Evolutionary conservation across 1,140 invertebrate species (phyloP).

Genomic region (Diuraphis noxia): DNA sequence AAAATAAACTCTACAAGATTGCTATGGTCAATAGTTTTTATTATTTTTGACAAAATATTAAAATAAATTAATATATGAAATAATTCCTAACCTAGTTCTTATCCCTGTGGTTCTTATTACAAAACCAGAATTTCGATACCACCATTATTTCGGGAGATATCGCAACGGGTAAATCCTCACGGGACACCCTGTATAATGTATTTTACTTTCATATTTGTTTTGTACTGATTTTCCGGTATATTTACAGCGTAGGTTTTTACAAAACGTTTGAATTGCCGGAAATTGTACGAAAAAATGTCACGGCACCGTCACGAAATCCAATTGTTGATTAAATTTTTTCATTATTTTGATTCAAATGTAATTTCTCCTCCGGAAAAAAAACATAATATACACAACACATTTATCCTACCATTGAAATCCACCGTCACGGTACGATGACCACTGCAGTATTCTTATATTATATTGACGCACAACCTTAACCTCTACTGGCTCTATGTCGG

Average conservation of each 20-base stretch:
- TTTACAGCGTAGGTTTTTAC: background rate
- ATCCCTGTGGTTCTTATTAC: too few relatives aligned
- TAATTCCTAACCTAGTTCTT: too few relatives aligned
- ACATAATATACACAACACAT: background rate
- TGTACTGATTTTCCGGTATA: constrained; percentile 3
- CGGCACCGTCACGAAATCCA: constrained; percentile 34
- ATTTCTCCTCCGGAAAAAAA: background rate
- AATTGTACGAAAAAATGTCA: background rate
- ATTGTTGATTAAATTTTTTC: background rate
- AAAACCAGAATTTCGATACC: too few relatives aligned
- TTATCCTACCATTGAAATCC: background rate
- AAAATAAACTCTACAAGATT: too few relatives aligned
- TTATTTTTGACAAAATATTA: too few relatives aligned
- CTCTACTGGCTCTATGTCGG: background rate
- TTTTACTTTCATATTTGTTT: background rate
- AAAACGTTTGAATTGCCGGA: constrained; percentile 25
- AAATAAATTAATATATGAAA: too few relatives aligned
- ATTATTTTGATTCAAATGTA: constrained; percentile 2
- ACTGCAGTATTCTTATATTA: background rate
- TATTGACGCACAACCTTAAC: background rate
- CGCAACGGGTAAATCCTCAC: too few relatives aligned
- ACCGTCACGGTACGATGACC: background rate
- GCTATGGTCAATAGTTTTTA: too few relatives aligned
- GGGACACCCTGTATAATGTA: too few relatives aligned
- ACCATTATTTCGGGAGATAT: too few relatives aligned